Base-by-base conservation (phyloP, 2,888 invertebrate species). In the Parnassius apollo region DNA sequence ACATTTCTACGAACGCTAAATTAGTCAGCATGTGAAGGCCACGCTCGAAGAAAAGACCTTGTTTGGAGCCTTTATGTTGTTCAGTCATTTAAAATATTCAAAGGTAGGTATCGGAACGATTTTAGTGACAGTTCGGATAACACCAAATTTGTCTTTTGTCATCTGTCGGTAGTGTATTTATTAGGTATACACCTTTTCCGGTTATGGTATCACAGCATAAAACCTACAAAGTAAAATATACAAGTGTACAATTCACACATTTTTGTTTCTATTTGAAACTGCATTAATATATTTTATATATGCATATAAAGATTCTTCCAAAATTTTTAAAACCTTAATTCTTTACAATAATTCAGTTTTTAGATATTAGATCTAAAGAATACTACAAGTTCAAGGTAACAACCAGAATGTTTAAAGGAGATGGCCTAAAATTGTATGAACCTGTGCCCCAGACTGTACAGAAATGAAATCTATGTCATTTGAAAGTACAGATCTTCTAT, bases 81-180 rank as follows among this genome's bases (percentile, higher is more conserved):
- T 57, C 52, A 25, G 42, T 59, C 42, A n/a, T 44, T 57, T 22
- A 18, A 11, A 42, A 57, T 57, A 62, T 62, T 57, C 25, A 53
- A 57, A 61, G 52, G 61, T 50, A 42, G 46, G 56, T 58, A 50
- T 62, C 44, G 49, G 54, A 45, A 49, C 58, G 18, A 42, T 13
- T 50, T 57, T 55, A 57, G 22, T 46, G 25, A 42, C 49, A 54
- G 44, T 54, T 54, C 63, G 56, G 59, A 59, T 59, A 50, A 55
- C 59, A 22, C 45, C 59, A 51, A 62, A 58, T 22, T 49, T 42
- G 59, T 59, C 59, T 56, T 59, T 59, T 56, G 63, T 59, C 55
- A 45, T 13, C 42, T 42, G 45, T 12, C 42, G 49, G 35, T 35
- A 22, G 49, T 13, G 49, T 54, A 52, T 44, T 42, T 22, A 54